A percentile compares a stretch with the other conserved stretches of the same genome.
phyloP scores from a whole-genome alignment of 2,113 vertebrate species.

The Brachionichthys hirsutus region DNA sequence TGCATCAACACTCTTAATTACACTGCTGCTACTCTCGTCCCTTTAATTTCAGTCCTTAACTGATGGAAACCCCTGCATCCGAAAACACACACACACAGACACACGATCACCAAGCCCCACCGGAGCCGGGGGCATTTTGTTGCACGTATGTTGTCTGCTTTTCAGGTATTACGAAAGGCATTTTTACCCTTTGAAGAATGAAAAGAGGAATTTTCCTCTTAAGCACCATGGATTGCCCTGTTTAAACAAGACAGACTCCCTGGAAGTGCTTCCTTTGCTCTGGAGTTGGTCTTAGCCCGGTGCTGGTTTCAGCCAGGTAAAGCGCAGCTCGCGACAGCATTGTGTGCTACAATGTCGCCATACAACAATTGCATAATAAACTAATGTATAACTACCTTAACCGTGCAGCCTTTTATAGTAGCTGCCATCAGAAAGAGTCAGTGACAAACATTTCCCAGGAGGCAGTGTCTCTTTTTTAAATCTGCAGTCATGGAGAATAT shows the following conservation, averaged over 20 bases:
- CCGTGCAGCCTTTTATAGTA: constrained; percentile 1
- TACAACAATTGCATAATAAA: no score
- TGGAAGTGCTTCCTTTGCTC: constrained; percentile 34
- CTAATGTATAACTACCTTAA: not conserved
- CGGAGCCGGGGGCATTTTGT: constrained; percentile 36
- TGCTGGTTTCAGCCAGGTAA: constrained; percentile 7
- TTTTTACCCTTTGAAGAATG: constrained; percentile 19
- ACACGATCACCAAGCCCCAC: constrained; percentile 31
- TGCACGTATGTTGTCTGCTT: constrained; percentile 35
- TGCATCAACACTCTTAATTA: constrained; percentile 67
- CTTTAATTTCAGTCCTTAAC: constrained; percentile 62
- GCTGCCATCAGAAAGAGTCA: constrained; percentile 1
- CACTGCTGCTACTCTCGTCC: constrained; percentile 40
- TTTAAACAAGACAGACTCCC: constrained; percentile 12
- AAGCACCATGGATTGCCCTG: no score
- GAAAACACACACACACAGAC: constrained; percentile 19
- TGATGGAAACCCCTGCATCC: constrained; percentile 43
- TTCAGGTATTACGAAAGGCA: constrained; percentile 24
- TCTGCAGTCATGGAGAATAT: constrained; percentile 10
- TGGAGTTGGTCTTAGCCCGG: constrained; percentile 1
- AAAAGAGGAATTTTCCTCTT: constrained; percentile 16
- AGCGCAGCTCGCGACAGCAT: not conserved
- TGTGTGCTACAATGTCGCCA: no score
- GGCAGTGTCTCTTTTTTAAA: constrained; percentile 1
- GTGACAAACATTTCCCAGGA: not conserved